Evolutionary conservation across 2,113 vertebrate species (phyloP), one percentile per base, ranked within the genome.

Genomic region (Microcebus murinus): DNA sequence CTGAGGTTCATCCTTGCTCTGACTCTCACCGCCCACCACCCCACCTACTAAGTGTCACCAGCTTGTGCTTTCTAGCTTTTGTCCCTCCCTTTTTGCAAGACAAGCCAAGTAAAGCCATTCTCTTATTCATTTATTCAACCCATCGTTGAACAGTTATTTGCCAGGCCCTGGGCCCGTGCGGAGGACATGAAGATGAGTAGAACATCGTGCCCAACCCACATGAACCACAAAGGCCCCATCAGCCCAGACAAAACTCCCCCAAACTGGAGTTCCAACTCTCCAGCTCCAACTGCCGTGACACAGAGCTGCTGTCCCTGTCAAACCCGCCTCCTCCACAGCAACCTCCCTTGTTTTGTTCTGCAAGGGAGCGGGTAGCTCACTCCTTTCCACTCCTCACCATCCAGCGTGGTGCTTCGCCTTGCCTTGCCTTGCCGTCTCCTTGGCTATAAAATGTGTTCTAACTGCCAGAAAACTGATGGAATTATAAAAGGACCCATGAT

Each of bases 211-310:
- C 61, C 63, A 55, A 39, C 52, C 63, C 45, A 23, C 2, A 81
- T 18, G 14, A 84, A n/a, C 11, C 52, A 36, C 57, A 39, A 68
- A 52, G 63, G 8, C 8, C 50, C 88, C 67, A 55, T 18, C 11
- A 4, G n/a, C 5, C 21, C 87, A 76, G 13, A n/a, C 10, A 27
- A 79, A 29, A 11, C 21, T 55, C 21, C 76, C 20, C 4, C 1
- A 29, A 8, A 13, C 31, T 4, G 11, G 1, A 34, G 31, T n/a
- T 25, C 55, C 2, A 0, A 34, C 8, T 18, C 21, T 3, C 1
- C 13, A 1, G 67, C 45, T 59, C 67, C 36, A 4, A 10, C 27
- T 29, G 1, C 63, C 25, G n/a, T 21, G 50, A 34, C 48, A 34
- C 14, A 52, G 31, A 6, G 13, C 17, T 27, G 4, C 39, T 36